Evolutionary conservation across 2,888 invertebrate genomes (phyloP), one percentile per base, ranked within the genome.

Genomic region (Baronia brevicornis): DNA sequence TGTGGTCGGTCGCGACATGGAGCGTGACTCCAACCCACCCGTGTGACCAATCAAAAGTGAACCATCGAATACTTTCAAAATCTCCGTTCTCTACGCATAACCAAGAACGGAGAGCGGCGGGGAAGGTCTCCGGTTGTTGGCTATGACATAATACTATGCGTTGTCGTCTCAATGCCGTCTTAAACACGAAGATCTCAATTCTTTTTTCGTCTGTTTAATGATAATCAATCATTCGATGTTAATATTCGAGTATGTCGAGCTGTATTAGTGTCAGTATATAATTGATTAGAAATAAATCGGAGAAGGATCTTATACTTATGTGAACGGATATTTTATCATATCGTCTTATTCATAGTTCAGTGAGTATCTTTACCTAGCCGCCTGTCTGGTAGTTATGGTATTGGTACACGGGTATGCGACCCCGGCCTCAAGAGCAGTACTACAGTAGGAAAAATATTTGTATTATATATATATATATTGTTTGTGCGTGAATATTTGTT

Each of bases 151-250:
- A 79, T 77, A 67, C 73, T 60, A 67, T 54, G 60, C 55, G 69
- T 70, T 80, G 80, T 80, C 78, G 61, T 79, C 77, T 82, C 82
- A 82, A 80, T 82, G 82, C 78, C 79, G 70, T 61, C 61, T 68
- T 52, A 59, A 58, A 56, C 80, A 80, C 80, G 80, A 77, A 57
- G 60, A 72, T 71, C 66, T 63, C 51, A 61, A 60, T 64, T 67
- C 69, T 72, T 77, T 75, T 67, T 60, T 51, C 58, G 45, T 57
- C 55, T 66, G 52, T 67, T 61, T 75, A 77, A 73, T 73, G 66
- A 72, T 75, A 70, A 78, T 75, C 78, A 77, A 78, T 79, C 71
- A 75, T 65, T 53, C 51, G 59, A 53, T 61, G 64, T 66, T 73
- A 67, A 73, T 70, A 66, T 55, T 59, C 61, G 64, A 60, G 57